These are phyloP conservation scores for Mormyrops attenuatus DNA, from an alignment of 2,797 vertebrate species.

Conservation along the genomic window DNA sequence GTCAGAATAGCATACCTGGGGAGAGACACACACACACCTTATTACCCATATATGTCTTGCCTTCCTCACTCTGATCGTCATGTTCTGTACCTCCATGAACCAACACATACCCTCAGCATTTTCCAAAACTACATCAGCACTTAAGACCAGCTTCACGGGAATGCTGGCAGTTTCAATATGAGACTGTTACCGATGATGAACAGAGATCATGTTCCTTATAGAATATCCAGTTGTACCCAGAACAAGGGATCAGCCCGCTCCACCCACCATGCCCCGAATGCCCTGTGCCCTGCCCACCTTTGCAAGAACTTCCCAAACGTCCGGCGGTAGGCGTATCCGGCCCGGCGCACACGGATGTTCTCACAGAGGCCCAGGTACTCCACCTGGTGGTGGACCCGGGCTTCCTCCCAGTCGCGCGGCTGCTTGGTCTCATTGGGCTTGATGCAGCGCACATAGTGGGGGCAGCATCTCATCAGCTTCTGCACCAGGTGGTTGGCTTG, in stretches of 20 bases:
- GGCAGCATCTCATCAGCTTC: conserved; percentile 74
- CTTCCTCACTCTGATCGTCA: not conserved
- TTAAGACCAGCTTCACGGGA: not conserved
- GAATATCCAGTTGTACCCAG: not conserved
- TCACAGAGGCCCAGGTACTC: conserved; percentile 75
- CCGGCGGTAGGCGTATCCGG: conserved; percentile 69
- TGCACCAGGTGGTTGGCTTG: conserved; percentile 73
- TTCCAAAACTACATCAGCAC: not conserved
- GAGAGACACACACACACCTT: not conserved
- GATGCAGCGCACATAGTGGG: conserved; percentile 78
- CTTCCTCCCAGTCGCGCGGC: conserved; percentile 73
- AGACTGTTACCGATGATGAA: not conserved
- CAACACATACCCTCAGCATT: not conserved
- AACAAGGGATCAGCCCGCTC: not conserved
- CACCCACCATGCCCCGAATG: not conserved
- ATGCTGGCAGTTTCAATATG: not conserved
- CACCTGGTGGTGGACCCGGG: conserved; percentile 70
- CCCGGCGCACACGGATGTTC: conserved; percentile 73
- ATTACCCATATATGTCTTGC: not conserved
- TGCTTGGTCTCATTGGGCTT: conserved; percentile 78
- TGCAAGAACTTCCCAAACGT: conserved; percentile 71
- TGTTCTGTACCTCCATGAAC: not conserved
- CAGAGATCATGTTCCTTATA: not conserved
- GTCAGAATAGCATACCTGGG: conserved; percentile 76
- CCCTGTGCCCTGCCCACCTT: conserved; percentile 48